Evolutionary conservation across 1,140 invertebrate species (phyloP).

Genomic region (Gonatopus flavifemur): DNA sequence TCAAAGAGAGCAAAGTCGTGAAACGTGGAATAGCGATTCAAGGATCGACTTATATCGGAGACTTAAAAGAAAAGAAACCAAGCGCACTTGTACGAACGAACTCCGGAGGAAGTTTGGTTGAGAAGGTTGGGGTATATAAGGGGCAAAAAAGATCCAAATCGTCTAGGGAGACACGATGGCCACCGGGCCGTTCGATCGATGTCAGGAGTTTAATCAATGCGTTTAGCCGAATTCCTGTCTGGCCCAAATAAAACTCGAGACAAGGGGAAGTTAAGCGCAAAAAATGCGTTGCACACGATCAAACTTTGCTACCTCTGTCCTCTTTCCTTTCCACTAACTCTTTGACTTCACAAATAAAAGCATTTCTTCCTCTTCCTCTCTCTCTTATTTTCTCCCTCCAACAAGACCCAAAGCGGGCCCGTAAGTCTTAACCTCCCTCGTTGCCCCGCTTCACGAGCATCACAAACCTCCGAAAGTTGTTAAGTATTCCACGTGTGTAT

Average conservation of each 20-base stretch:
- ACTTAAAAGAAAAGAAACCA: constrained; percentile 12
- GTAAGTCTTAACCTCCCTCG: constrained; percentile 2
- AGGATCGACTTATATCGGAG: too few species aligned
- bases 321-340: constrained; percentile 10
- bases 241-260: constrained; percentile 56
- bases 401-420: constrained; percentile 2
- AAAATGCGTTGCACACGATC: constrained; percentile 44
- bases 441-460: constrained; percentile 2
- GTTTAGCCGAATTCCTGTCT: constrained; percentile 60
- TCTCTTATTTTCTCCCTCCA: background rate
- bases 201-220: constrained; percentile 58
- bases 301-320: constrained; percentile 4
- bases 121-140: background rate
- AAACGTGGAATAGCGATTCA: constrained; percentile 26
- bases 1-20: too few species aligned
- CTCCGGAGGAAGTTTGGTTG: background rate
- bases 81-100: constrained; percentile 13
- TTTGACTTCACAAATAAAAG: constrained; percentile 5
- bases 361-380: constrained; percentile 6
- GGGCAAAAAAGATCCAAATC: constrained; percentile 42
- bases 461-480: constrained; percentile 30
- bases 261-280: constrained; percentile 34
- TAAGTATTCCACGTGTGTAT: constrained; percentile 52
- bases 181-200: constrained; percentile 51
- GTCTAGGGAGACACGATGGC: constrained; percentile 46